These are phyloP conservation scores for Pardosa pseudoannulata DNA, from an alignment of 2,888 invertebrate species.

Conservation along the genomic window DNA sequence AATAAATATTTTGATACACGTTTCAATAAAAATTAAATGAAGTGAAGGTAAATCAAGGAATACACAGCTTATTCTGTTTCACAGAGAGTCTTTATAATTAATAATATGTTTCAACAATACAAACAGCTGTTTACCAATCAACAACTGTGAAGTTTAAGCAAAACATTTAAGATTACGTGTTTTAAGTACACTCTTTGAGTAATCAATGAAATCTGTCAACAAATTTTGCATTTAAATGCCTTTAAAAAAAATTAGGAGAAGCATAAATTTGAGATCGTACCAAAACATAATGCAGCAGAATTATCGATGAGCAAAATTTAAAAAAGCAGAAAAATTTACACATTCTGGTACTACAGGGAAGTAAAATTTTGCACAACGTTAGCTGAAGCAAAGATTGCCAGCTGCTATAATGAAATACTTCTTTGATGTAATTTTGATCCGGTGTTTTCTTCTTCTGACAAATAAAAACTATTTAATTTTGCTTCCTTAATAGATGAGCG, in stretches of 20 bases:
- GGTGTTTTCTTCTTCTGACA: too few relatives aligned
- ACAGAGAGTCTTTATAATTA: too few relatives aligned
- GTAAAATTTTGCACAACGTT: constrained; percentile 62
- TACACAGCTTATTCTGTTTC: too few relatives aligned
- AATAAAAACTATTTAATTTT: too few relatives aligned
- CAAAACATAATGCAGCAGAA: not conserved
- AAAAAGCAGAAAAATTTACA: not conserved
- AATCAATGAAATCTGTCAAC: not conserved
- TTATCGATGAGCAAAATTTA: not conserved
- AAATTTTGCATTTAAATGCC: not conserved
- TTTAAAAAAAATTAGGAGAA: not conserved
- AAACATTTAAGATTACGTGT: not conserved
- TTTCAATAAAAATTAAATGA: not conserved
- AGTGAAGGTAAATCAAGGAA: not conserved
- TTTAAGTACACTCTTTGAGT: not conserved
- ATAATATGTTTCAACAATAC: not conserved
- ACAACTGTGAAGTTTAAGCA: not conserved
- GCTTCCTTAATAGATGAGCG: too few relatives aligned
- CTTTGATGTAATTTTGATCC: too few relatives aligned
- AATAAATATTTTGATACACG: not conserved
- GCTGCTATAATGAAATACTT: not conserved
- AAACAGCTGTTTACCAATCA: not conserved
- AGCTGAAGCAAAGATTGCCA: constrained; percentile 39
- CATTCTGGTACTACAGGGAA: not conserved
- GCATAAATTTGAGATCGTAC: not conserved